phyloP scores from a whole-genome alignment of 2,888 invertebrate species.

The Cheilosia vulpina region DNA sequence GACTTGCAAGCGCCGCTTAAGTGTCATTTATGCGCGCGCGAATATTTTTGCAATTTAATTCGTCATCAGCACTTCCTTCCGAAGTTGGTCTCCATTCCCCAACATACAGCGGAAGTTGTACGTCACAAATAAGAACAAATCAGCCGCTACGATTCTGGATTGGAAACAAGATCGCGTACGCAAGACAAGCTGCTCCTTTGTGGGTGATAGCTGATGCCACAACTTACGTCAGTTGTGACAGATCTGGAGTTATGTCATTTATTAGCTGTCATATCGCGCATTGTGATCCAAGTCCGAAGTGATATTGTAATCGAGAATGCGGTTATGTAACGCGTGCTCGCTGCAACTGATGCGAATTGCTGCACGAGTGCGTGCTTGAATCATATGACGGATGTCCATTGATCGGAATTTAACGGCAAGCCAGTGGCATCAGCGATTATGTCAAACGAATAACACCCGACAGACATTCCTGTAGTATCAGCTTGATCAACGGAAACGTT shows the following conservation, averaged over 20 bases:
- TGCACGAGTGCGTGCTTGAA: constrained; percentile 25
- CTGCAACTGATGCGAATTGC: constrained; percentile 43
- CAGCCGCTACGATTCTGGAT: neutral
- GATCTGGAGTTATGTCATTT: constrained; percentile 54
- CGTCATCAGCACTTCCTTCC: constrained; percentile 63
- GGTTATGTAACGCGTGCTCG: constrained; percentile 29
- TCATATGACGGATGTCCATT: constrained; percentile 43
- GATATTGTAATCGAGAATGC: neutral
- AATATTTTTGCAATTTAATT: constrained; percentile 61
- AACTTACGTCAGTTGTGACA: constrained; percentile 56
- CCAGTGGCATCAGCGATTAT: neutral
- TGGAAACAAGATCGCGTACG: constrained; percentile 10
- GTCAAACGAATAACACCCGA: constrained; percentile 48
- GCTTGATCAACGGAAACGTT: constrained; percentile 58
- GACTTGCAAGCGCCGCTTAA: constrained; percentile 68
- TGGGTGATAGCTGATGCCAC: constrained; percentile 1
- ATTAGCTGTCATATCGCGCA: constrained; percentile 47
- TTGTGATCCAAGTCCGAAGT: constrained; percentile 37
- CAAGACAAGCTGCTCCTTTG: constrained; percentile 45
- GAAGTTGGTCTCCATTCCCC: constrained; percentile 1
- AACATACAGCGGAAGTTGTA: constrained; percentile 37
- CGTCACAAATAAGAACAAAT: constrained; percentile 11
- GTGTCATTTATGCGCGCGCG: constrained; percentile 44
- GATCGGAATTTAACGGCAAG: constrained; percentile 12
- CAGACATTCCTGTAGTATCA: constrained; percentile 33